Base-by-base conservation (phyloP, 2,888 invertebrate genomes). In the Plutella xylostella region DNA sequence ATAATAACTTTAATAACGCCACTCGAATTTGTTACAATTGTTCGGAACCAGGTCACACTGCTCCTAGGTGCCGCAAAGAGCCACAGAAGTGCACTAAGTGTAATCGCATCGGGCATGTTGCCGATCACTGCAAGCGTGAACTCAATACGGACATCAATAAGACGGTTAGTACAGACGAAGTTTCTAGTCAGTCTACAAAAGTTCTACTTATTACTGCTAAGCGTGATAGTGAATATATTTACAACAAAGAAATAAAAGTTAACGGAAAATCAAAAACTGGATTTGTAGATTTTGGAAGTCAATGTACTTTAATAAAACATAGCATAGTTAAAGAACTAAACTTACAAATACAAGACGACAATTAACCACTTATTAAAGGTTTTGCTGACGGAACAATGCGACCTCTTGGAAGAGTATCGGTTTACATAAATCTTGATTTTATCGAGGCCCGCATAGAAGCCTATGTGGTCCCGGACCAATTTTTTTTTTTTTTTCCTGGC, bases 31-130 rank as follows among this genome's bases (percentile, higher is more conserved):
- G 42, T 19, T 42, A 12, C 22, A 42, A 42, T 20, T 42, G 42
- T 33, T 30, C 42, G 3, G 42, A 17, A 34, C 34, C 15, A n/a
- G 42, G 42, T 7, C 42, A 42, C 19, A 33, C 33, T 19, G 42
- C 33, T 4, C 31, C 33, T 12, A 42, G 22, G 18, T 42, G 42
- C 21, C 31, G 12, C 9, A 30, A 33, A 33, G 28, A 25, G 12
- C 19, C 22, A 20, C 25, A 39, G 12, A 44, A 44, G 20, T 44
- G 44, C 18, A 19, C 11, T 3, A 44, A 30, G 31, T 28, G 28
- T 28, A 28, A 28, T 28, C 28, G 28, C 28, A 4, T 28, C 11
- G 28, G 28, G n/a, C 28, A 28, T n/a, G n/a, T 28, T 28, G 9
- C 28, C 9, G 28, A 28, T 12, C 28, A 28, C n/a, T 28, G 28